These are phyloP conservation scores for Catharus fuscescens DNA, from an alignment of 2,113 vertebrate species.

Conservation along the genomic window DNA sequence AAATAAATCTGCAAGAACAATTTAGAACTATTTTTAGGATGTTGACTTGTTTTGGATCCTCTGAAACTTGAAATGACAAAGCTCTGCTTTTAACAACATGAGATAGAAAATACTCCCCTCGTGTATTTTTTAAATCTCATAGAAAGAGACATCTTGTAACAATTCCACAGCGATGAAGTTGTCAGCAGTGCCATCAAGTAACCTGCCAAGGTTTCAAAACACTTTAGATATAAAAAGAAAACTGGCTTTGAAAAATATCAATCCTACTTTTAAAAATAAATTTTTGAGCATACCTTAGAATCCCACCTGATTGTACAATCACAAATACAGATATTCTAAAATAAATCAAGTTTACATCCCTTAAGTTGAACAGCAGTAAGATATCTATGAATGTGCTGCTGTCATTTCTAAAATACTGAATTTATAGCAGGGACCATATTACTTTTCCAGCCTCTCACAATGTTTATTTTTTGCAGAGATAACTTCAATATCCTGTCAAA, in stretches of 20 bases:
- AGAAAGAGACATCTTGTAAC: background rate
- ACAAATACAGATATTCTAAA: background rate
- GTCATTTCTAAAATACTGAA: background rate
- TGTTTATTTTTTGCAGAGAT: background rate
- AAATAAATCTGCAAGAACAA: background rate
- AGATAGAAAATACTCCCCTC: background rate
- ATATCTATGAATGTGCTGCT: background rate
- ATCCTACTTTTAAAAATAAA: background rate
- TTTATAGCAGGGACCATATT: background rate
- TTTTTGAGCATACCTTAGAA: background rate
- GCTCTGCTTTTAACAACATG: background rate
- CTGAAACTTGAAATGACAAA: background rate
- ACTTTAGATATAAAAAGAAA: background rate
- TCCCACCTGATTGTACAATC: background rate
- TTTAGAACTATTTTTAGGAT: background rate
- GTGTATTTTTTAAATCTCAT: background rate
- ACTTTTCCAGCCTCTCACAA: background rate
- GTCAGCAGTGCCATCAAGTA: background rate
- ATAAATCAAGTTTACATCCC: background rate
- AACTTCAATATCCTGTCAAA: background rate
- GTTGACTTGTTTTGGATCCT: background rate
- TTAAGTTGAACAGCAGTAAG: background rate
- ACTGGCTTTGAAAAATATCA: background rate
- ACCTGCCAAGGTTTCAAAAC: background rate
- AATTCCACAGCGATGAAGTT: background rate